phyloP scores from a whole-genome alignment of 2,113 vertebrate species.

The Scatophagus argus region DNA sequence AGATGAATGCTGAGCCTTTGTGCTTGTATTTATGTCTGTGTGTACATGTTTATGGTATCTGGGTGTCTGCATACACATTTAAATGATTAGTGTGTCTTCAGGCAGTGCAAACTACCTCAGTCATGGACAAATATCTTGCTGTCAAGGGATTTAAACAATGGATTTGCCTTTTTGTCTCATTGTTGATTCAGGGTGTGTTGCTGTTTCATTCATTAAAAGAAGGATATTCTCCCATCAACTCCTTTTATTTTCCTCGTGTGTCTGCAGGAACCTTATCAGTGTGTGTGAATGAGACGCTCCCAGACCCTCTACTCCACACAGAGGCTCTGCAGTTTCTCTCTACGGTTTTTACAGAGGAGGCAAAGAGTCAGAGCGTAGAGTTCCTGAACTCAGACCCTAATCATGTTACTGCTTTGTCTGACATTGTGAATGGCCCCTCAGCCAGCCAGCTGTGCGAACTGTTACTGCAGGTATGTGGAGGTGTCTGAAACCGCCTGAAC shows the following conservation, averaged over 20 bases:
- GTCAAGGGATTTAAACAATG: conserved; percentile 36
- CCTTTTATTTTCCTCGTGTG: neutral
- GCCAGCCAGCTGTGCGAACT: conserved; percentile 85
- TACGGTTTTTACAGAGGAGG: conserved; percentile 89
- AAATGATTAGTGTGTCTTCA: conserved; percentile 48
- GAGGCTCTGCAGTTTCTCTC: conserved; percentile 89
- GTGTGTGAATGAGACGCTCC: conserved; percentile 81
- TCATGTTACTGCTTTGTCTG: conserved; percentile 68
- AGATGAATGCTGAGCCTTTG: conserved; percentile 72
- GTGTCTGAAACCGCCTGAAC: too few relatives aligned
- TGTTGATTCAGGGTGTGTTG: conserved; percentile 17
- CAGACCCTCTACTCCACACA: conserved; percentile 76
- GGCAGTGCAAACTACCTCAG: conserved; percentile 10
- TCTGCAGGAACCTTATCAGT: conserved; percentile 86
- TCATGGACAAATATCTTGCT: conserved; percentile 53
- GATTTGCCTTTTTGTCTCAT: conserved; percentile 39
- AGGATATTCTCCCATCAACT: neutral
- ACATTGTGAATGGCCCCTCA: conserved; percentile 80
- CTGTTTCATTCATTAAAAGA: conserved; percentile 51
- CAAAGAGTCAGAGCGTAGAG: conserved; percentile 73
- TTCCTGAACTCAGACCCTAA: conserved; percentile 12
- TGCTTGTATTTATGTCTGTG: conserved; percentile 46
- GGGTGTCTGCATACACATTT: conserved; percentile 38
- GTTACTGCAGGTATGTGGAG: conserved; percentile 88
- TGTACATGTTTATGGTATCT: conserved; percentile 44